Percentiles rank a stretch among this genome's conserved stretches.
These are phyloP conservation scores for Heliconius ethilla DNA, from an alignment of 2,888 invertebrate species.

Conservation along the genomic window DNA sequence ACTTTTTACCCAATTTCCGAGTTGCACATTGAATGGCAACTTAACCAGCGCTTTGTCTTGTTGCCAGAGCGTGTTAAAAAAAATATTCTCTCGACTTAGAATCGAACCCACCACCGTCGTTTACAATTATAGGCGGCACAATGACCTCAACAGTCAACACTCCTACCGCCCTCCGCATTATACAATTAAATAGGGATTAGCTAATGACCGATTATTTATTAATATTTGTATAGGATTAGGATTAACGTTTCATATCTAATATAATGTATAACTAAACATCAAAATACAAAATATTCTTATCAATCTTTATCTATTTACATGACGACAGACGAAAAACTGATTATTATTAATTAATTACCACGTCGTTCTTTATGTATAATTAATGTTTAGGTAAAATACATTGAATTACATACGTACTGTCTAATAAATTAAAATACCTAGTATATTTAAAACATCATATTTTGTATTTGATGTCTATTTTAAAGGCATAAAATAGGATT, in stretches of 20 bases:
- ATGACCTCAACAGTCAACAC: not conserved
- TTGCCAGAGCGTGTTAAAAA: not conserved
- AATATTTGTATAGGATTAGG: not conserved
- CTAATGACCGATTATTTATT: constrained; percentile 9
- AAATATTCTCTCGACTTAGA: not conserved
- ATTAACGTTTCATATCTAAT: not conserved
- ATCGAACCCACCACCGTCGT: not conserved
- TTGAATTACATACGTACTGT: not conserved
- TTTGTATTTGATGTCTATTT: not conserved
- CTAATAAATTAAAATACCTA: no score
- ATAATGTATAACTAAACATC: not conserved
- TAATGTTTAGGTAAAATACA: not conserved
- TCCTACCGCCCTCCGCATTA: not conserved
- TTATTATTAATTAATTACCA: not conserved
- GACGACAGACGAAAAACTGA: not conserved
- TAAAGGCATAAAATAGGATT: no score
- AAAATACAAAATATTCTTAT: constrained; percentile 4
- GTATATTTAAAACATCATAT: no score
- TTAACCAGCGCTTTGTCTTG: not conserved
- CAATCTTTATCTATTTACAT: not conserved
- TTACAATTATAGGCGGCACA: not conserved
- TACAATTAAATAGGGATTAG: not conserved
- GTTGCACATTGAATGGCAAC: not conserved
- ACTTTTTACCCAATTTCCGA: not conserved
- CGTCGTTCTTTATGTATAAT: not conserved